Evolutionary conservation across 2,797 vertebrate species (phyloP), one percentile per base, ranked within the genome.

Genomic region (Eulemur coronatus): DNA sequence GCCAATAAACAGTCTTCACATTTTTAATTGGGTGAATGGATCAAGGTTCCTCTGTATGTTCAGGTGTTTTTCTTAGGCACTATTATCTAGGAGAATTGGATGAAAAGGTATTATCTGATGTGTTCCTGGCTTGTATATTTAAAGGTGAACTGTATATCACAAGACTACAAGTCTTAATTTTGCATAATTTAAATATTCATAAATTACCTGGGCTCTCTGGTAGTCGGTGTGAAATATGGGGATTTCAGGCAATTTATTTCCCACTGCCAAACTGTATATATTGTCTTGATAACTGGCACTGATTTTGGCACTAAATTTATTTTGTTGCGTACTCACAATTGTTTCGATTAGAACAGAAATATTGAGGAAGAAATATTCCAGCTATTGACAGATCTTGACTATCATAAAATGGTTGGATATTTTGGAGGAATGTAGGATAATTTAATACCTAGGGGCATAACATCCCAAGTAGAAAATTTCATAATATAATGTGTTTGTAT

Each of bases 361-460:
- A 50, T 8, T 73, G 67, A 95, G 52, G 52, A 41, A 41, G 10
- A 20, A 38, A 5, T 41, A 14, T 69, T 82, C 30, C 5, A n/a
- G 1, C 48, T 84, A 79, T 65, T 91, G 85, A 75, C 35, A 86
- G 20, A 46, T 84, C 33, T 55, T 69, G 88, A n/a, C 11, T 59
- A 80, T 5, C 13, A 50, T 67, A 76, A 79, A 69, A 33, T 69
- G 38, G 2, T 59, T 80, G 65, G 15, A 2, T 89, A 57, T 96
- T 92, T 95, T 93, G 72, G 75, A 95, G 72, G 33, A 33, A 59
- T 78, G 18, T 69, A 61, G 28, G 50, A 57, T 94, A 88, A 46
- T 78, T 17, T 73, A 67, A 24, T 61, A 63, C 18, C 35, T 33
- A 50, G 13, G 35, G 43, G 5, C 24, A 59, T 73, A 69, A 50